Evolutionary conservation across 2,888 invertebrate species (phyloP), one percentile per base, ranked within the genome.

Genomic region (Drosophila meridionalis): DNA sequence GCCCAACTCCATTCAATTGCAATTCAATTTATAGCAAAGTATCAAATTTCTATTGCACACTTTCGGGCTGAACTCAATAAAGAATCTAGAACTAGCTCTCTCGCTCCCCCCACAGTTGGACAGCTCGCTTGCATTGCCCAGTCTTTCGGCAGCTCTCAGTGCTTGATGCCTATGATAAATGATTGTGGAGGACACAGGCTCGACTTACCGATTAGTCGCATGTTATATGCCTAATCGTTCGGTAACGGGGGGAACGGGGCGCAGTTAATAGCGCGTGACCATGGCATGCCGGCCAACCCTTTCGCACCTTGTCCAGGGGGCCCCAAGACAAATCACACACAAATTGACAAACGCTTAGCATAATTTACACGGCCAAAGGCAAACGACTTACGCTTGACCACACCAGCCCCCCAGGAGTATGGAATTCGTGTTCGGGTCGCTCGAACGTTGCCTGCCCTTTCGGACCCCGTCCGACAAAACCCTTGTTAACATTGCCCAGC

Each of bases 301-400:
- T 83, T 78, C 55, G 74, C 80, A 82, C 88, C 85, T 85, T 85
- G 66, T 71, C 63, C 64, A 7, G 67, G 76, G 20, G 20, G 20
- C 20, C 20, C 76, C 73, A 80, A 78, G 89, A 89, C 87, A 85
- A 85, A 90, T 90, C 89, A 81, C 87, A 83, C 81, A 79, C 81
- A 90, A 86, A 90, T 88, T 90, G 87, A 90, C 87, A 85, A 90
- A 82, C 85, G 82, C 87, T 90, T 88, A 91, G 78, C 87, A 87
- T 90, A 83, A 90, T 89, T 88, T 89, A 79, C 89, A 90, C 86
- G 86, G 78, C 77, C 78, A 83, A 79, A 73, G 74, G 71, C 80
- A 71, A 70, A 75, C 69, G 78, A 84, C 87, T 86, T 83, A 70
- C 80, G 87, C 78, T 89, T 85, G 89, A 84, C 89, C 87, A 84